These are phyloP conservation scores for Conus ventricosus DNA, from an alignment of 1,140 invertebrate genomes.

Conservation along the genomic window DNA sequence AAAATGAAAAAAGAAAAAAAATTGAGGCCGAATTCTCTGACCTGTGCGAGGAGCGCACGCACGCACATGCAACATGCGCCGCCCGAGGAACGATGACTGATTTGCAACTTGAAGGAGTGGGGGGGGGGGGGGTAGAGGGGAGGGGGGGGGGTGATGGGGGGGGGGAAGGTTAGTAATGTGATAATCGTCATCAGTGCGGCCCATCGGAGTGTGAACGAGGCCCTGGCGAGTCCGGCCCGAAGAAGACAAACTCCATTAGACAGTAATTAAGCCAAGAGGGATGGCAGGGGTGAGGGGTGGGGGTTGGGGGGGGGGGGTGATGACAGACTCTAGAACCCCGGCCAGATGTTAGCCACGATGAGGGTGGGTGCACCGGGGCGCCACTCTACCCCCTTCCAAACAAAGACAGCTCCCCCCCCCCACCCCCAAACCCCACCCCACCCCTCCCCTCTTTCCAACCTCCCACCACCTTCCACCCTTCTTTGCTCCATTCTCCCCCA, in stretches of 20 bases:
- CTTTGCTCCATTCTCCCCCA: too few species aligned
- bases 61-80: slow-evolving; percentile 8
- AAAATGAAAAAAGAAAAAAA: too few species aligned
- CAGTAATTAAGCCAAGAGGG: slow-evolving; percentile 5
- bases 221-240: neutral
- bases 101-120: neutral
- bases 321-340: neutral
- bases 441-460: too few species aligned
- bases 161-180: neutral
- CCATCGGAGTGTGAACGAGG: slow-evolving; percentile 18
- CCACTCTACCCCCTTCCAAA: neutral
- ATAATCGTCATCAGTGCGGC: neutral
- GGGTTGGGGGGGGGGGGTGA: neutral
- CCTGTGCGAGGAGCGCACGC: neutral
- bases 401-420: neutral
- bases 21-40: neutral
- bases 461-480: neutral
- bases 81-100: neutral
- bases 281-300: too few species aligned
- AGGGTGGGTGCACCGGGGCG: neutral
- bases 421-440: neutral
- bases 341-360: neutral
- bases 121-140: neutral
- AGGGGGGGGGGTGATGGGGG: neutral
- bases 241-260: slow-evolving; percentile 22